A percentile compares a stretch with the other conserved stretches of the same genome.
Evolutionary conservation across 2,113 vertebrate genomes (phyloP).

Genomic region (Mirounga angustirostris): DNA sequence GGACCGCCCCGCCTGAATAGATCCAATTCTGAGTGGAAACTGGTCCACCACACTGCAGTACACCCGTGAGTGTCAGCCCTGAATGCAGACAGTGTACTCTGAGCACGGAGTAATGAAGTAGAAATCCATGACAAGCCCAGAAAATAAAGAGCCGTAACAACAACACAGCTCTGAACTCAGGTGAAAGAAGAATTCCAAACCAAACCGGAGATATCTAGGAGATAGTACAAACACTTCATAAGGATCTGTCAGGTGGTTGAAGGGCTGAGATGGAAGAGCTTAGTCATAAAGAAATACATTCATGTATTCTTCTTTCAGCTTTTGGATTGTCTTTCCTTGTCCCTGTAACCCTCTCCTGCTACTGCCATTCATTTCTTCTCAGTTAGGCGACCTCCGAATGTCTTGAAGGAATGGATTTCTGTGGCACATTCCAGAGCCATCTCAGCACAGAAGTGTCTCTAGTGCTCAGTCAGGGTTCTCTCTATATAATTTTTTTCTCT

Average conservation of each 20-base stretch:
- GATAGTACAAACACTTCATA: background rate
- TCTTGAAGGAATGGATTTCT: background rate
- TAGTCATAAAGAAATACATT: too few relatives aligned
- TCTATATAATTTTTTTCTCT: background rate
- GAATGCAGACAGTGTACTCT: background rate
- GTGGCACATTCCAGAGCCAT: background rate
- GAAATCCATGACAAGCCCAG: background rate
- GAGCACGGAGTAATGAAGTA: background rate
- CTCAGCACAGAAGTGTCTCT: background rate
- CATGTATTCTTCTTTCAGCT: background rate
- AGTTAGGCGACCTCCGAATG: background rate
- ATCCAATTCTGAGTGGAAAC: background rate
- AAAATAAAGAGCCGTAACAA: background rate
- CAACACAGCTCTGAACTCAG: background rate
- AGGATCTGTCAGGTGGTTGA: too few relatives aligned
- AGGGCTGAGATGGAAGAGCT: background rate
- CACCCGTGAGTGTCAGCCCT: background rate
- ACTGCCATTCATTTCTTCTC: background rate
- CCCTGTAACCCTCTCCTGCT: background rate
- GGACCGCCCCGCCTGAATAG: background rate
- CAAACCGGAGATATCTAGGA: background rate
- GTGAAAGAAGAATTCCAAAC: background rate
- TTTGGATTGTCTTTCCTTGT: background rate
- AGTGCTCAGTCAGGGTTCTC: background rate
- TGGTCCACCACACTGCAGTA: background rate